phyloP scores from a whole-genome alignment of 2,888 invertebrate species.

The Autographa pulchrina region DNA sequence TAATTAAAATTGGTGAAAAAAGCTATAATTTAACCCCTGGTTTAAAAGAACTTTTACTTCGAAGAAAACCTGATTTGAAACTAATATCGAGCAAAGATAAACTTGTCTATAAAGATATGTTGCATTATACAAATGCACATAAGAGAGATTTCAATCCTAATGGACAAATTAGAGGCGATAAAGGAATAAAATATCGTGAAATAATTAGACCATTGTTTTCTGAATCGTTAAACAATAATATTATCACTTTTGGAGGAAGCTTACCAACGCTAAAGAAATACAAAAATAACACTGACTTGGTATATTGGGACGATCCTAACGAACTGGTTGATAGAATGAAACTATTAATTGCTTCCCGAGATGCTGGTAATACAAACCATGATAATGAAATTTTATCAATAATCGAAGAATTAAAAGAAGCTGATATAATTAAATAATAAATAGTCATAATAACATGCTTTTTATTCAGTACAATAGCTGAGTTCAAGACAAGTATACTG shows the following conservation, averaged over 20 bases:
- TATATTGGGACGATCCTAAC: slow-evolving; percentile 5
- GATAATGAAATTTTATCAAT: neutral
- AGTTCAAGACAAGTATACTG: neutral
- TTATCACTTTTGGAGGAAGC: slow-evolving; percentile 1
- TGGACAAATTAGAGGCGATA: no score
- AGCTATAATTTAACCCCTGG: slow-evolving; percentile 12
- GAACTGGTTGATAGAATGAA: slow-evolving; percentile 2
- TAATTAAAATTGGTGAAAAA: slow-evolving; percentile 12
- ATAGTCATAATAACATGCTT: slow-evolving; percentile 2
- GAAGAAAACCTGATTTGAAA: neutral
- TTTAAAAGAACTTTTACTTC: neutral
- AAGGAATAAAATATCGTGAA: no score
- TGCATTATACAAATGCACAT: no score
- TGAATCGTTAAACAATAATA: neutral
- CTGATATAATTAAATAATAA: slow-evolving; percentile 8
- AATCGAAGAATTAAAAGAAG: slow-evolving; percentile 13
- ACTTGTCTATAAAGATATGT: no score
- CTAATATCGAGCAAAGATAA: neutral
- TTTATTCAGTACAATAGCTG: slow-evolving; percentile 2
- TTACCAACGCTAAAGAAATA: slow-evolving; percentile 10
- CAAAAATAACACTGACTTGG: neutral
- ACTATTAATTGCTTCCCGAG: neutral
- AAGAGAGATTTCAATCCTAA: no score
- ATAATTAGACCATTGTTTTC: neutral
- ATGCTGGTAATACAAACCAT: no score